phyloP scores from a whole-genome alignment of 2,113 vertebrate species.

The Clarias magur region DNA sequence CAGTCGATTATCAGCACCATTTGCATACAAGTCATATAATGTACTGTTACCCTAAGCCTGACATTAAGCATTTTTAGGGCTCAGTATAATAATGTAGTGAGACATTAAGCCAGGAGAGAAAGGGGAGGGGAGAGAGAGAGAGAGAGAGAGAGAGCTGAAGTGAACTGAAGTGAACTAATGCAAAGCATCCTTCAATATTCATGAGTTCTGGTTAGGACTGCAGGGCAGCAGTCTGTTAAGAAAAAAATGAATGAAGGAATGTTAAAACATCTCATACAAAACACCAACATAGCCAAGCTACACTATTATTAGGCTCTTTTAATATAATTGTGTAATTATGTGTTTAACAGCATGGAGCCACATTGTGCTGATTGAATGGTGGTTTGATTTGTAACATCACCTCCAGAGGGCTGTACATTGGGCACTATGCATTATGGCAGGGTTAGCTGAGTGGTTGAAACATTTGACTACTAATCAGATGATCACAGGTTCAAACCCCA shows the following conservation, averaged over 20 bases:
- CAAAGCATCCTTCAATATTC: slow-evolving; percentile 4
- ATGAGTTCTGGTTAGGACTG: slow-evolving; percentile 8
- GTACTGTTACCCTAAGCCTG: background rate
- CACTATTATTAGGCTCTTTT: background rate
- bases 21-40: slow-evolving; percentile 36
- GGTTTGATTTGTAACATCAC: background rate
- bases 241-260: slow-evolving; percentile 7
- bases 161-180: background rate
- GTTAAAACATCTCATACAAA: background rate
- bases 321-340: background rate
- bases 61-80: slow-evolving; percentile 1
- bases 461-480: too few relatives aligned
- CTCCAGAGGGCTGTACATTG: too few relatives aligned
- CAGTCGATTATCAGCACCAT: slow-evolving; percentile 33
- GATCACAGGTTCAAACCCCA: too few relatives aligned
- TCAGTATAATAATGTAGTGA: background rate
- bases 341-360: background rate
- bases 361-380: background rate
- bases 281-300: background rate
- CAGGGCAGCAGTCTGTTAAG: slow-evolving; percentile 17
- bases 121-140: background rate
- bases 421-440: too few relatives aligned
- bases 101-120: background rate
- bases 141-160: background rate
- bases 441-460: too few relatives aligned